These are phyloP conservation scores for Dicyrtomina minuta DNA, from an alignment of 2,888 invertebrate species.

Conservation along the genomic window DNA sequence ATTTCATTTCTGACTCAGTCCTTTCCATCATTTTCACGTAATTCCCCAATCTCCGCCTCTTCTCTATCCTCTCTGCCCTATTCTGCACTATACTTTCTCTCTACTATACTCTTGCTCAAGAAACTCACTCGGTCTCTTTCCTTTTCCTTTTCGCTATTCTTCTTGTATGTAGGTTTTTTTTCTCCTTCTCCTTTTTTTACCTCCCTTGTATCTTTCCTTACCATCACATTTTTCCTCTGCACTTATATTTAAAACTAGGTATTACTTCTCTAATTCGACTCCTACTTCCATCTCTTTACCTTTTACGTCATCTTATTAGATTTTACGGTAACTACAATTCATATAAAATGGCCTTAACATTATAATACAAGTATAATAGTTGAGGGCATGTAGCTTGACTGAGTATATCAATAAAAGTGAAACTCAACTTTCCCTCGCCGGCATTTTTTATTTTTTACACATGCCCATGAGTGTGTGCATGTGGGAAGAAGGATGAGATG, in stretches of 20 bases:
- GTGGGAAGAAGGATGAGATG: too few relatives aligned
- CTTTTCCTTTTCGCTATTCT: slow-evolving; percentile 35
- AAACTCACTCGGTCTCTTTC: slow-evolving; percentile 34
- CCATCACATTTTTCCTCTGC: slow-evolving; percentile 21
- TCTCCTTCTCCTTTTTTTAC: slow-evolving; percentile 29
- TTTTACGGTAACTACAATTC: too few relatives aligned
- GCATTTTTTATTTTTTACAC: too few relatives aligned
- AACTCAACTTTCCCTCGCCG: too few relatives aligned
- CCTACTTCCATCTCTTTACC: neutral
- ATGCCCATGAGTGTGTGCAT: too few relatives aligned
- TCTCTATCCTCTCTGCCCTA: slow-evolving; percentile 35
- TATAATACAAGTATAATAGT: too few relatives aligned
- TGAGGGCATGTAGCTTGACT: too few relatives aligned
- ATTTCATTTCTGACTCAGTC: slow-evolving; percentile 27
- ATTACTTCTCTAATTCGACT: too few relatives aligned
- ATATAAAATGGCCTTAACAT: too few relatives aligned
- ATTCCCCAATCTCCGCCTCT: slow-evolving; percentile 48
- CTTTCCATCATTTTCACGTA: slow-evolving; percentile 51
- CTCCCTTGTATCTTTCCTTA: neutral
- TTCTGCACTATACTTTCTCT: slow-evolving; percentile 40
- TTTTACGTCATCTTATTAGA: neutral
- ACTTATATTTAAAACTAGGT: neutral
- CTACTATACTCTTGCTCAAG: slow-evolving; percentile 1
- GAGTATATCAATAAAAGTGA: too few relatives aligned
- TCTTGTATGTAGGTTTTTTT: slow-evolving; percentile 44